These are phyloP conservation scores for Ferrisia virgata DNA, from an alignment of 2,888 invertebrate species.

Conservation along the genomic window DNA sequence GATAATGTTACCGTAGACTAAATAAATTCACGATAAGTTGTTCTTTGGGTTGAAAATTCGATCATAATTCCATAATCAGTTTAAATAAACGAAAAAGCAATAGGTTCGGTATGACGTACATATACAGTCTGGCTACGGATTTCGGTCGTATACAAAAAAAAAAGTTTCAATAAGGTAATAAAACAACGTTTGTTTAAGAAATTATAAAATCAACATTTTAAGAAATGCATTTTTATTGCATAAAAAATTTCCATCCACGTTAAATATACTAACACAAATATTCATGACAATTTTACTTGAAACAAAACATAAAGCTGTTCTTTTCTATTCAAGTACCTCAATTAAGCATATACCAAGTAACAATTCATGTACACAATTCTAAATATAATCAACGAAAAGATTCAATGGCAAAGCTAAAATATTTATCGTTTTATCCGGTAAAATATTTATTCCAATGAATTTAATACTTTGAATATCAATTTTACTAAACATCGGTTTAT, in stretches of 20 bases:
- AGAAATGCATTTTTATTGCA: no score
- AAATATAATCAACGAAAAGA: neutral
- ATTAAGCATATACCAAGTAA: neutral
- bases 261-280: no score
- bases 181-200: no score
- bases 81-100: neutral
- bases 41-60: neutral
- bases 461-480: neutral
- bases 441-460: neutral
- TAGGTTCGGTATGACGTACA: no score
- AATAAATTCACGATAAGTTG: neutral
- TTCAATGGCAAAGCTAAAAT: neutral
- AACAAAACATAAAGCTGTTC: no score
- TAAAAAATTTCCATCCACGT: no score
- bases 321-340: neutral
- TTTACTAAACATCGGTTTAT: neutral
- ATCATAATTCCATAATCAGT: neutral
- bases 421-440: neutral
- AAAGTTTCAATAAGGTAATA: no score
- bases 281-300: no score
- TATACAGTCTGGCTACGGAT: no score
- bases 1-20: neutral
- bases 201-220: no score
- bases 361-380: neutral
- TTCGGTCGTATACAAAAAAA: no score